Base-by-base conservation (phyloP, 2,797 vertebrate genomes). In the Pogonophryne albipinna region DNA sequence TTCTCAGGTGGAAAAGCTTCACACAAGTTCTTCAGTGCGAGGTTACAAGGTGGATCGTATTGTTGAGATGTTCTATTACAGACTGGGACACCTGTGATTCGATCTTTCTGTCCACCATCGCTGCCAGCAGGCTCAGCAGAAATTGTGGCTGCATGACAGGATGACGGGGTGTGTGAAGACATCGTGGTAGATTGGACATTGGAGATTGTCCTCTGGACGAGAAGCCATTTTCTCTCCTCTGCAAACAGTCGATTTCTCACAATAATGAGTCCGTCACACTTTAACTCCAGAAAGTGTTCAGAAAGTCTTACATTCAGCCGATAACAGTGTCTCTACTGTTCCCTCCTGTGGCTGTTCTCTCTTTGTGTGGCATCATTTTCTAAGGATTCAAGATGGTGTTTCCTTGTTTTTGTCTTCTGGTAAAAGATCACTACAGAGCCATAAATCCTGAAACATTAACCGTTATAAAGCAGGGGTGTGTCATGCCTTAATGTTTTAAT, bases 71-170 rank as follows among this genome's bases (percentile, higher is more conserved):
- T 19, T n/a, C 0, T 38, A 3, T 11, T 51, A 64, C 60, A 70
- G 16, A 70, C 9, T 7, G 66, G n/a, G 52, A 16, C 66, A 70
- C 31, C 31, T 1, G 3, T 1, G n/a, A 38, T 8, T 55, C 4
- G 34, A 38, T 8, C 34, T 2, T 13, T n/a, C 1, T 3, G 0
- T 27, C 73, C 65, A 68, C 65, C 65, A 68, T 3, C 0, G 23
- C 31, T 63, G 12, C 38, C 6, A 41, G 10, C 74, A 69, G 20
- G 9, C 19, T 31, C n/a, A 56, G 16, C 63, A 66, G 17, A 74
- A 67, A 53, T 23, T 67, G 57, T 61, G 73, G 74, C 59, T 14
- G 20, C 74, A 76, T 1, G 10, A 16, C 50, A 67, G 31, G 6
- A 69, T 0, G 13, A 76, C 59, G 1, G 66, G 74, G 10, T 76